A percentile compares a stretch with the other conserved stretches of the same genome.
Conservation (phyloP, 2,797 vertebrate species). For the Rhabdophis nuchalis region DNA sequence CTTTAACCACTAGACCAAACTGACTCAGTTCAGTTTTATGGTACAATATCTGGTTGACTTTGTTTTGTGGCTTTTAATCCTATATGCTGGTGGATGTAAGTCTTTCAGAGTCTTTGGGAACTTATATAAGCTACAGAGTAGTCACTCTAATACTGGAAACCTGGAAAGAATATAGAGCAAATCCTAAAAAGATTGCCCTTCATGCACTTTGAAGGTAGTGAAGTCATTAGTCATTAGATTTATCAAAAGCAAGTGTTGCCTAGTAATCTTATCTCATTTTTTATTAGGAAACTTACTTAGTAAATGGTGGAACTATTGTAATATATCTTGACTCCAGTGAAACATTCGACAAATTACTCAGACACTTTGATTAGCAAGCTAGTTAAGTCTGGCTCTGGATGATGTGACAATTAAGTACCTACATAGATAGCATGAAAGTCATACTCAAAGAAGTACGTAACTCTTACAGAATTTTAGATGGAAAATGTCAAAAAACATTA, state of each 20-base stretch:
- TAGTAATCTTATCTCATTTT: background rate
- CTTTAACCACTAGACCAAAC: background rate
- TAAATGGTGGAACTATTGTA: background rate
- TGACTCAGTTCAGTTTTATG: background rate
- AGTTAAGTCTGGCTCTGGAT: background rate
- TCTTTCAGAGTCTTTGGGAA: background rate
- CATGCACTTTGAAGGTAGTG: background rate
- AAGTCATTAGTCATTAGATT: background rate
- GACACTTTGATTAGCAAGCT: background rate
- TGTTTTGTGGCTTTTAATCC: background rate
- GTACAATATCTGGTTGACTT: background rate
- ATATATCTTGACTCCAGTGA: background rate
- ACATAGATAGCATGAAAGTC: background rate
- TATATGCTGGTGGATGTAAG: background rate
- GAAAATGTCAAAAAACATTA: background rate
- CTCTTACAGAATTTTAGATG: background rate
- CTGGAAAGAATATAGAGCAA: background rate
- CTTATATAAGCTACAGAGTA: background rate
- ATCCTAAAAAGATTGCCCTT: background rate
- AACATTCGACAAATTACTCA: background rate
- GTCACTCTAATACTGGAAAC: background rate
- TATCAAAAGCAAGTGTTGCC: background rate
- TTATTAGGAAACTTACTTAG: background rate
- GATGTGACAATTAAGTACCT: background rate
- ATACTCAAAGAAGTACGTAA: background rate